A percentile compares a stretch with the other conserved stretches of the same genome.
These are phyloP conservation scores for Isurus oxyrinchus DNA, from an alignment of 2,113 vertebrate species.

Conservation along the genomic window DNA sequence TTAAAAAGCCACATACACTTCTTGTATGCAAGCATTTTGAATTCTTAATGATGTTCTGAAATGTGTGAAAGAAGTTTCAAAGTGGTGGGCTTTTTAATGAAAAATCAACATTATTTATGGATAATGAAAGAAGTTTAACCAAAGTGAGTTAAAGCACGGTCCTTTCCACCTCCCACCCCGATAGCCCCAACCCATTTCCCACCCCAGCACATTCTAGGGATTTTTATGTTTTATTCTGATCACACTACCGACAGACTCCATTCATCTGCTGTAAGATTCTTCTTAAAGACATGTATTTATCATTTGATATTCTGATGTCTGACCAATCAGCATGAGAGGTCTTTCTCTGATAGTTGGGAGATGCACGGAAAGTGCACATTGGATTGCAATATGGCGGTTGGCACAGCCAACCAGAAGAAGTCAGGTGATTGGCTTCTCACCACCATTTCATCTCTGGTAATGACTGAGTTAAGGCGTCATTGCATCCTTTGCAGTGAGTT, in stretches of 20 bases:
- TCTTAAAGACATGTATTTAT: not conserved
- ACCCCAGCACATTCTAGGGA: not conserved
- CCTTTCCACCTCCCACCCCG: not conserved
- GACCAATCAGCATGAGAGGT: not conserved
- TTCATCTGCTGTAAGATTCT: not conserved
- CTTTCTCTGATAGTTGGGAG: not conserved
- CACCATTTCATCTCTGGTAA: not conserved
- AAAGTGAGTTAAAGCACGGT: not conserved
- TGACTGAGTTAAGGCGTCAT: not conserved
- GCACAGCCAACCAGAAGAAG: too few species aligned
- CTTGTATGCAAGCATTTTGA: slow-evolving; percentile 34
- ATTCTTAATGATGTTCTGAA: slow-evolving; percentile 34
- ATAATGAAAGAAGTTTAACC: not conserved
- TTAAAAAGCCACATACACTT: slow-evolving; percentile 47
- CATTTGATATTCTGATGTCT: not conserved
- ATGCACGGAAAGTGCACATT: not conserved
- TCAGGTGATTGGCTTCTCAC: not conserved
- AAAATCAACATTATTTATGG: slow-evolving; percentile 30
- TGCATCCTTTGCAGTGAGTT: not conserved
- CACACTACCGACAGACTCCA: not conserved
- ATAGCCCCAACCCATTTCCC: not conserved
- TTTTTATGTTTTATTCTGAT: slow-evolving; percentile 3
- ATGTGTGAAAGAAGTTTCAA: slow-evolving; percentile 34
- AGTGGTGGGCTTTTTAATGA: slow-evolving; percentile 12
- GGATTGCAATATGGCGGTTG: not conserved